Base-by-base conservation (phyloP, 2,797 vertebrate genomes). In the Rhinoraja longicauda region DNA sequence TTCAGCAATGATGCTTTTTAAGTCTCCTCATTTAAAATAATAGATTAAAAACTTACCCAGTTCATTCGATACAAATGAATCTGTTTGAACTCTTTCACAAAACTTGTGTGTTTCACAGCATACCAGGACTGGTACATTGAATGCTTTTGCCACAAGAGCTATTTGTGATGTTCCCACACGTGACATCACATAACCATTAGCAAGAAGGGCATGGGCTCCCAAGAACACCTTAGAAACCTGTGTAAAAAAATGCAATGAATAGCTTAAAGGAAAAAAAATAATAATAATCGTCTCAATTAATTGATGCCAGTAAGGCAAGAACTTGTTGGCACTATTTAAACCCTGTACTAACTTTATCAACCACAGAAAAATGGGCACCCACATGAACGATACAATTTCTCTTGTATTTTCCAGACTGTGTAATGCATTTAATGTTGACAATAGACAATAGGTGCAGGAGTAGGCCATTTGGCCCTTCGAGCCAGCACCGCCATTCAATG, bases 21-120 rank as follows among this genome's bases (percentile, higher is more conserved):
- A 19, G 21, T 32, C 7, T 7, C 5, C 36, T 67, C 15, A 45
- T 73, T 45, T 21, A 53, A 73, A 70, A 36, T 12, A 81, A 21
- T 26, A 57, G 26, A 1, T 78, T n/a, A 24, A n/a, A 62, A n/a
- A 76, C 95, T 5, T 97, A 99, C 99, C 99, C 32, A 99, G 96
- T 96, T 99, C 99, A 0, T 99, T 99, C 94, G 98, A 99, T 93
- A 99, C 99, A 36, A 99, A 99, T 76, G 98, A 99, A 94, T 99
- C 99, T 0, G 99, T 99, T 95, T 99, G 99, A 93, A 99, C 99
- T 57, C 98, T 96, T 94, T 99, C 99, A 0, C 98, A 99, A 96
- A 99, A 99, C 96, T 99, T 99, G 97, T 99, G 99, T 0, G 98
- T 99, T 96, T 99, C 99, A 9, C 99, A 99, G 97, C 98, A 99